Percentiles rank a stretch among this genome's conserved stretches.
phyloP scores from a whole-genome alignment of 2,113 vertebrate species.

The Engraulis encrasicolus region DNA sequence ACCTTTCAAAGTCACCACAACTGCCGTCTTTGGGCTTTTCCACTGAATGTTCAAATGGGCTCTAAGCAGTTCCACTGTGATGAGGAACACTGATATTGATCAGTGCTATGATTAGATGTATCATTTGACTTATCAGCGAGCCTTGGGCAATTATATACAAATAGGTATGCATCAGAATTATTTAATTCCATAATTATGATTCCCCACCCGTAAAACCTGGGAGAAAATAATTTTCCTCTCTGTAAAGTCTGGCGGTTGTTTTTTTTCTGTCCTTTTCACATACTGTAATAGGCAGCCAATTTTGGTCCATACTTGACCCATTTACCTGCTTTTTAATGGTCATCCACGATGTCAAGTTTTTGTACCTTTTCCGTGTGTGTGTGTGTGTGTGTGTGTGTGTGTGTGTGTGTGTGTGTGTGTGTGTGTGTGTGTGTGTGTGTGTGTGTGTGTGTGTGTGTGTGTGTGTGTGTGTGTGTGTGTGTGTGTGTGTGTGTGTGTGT shows the following conservation, averaged over 20 bases:
- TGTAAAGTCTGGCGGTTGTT: background rate
- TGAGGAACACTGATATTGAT: no score
- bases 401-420: background rate
- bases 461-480: background rate
- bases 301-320: background rate
- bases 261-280: background rate
- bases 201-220: no score
- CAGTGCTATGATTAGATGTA: no score
- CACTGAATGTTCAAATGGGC: no score
- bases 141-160: no score
- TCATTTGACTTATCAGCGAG: no score
- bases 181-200: no score
- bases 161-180: no score
- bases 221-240: background rate
- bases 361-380: background rate
- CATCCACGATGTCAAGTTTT: background rate
- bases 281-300: background rate
- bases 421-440: background rate
- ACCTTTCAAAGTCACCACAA: no score
- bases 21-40: no score
- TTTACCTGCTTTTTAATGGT: background rate
- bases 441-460: background rate
- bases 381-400: background rate
- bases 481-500: background rate
- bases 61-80: no score